These are phyloP conservation scores for Anser brachyrhynchus DNA, from an alignment of 2,113 vertebrate species.

Conservation along the genomic window DNA sequence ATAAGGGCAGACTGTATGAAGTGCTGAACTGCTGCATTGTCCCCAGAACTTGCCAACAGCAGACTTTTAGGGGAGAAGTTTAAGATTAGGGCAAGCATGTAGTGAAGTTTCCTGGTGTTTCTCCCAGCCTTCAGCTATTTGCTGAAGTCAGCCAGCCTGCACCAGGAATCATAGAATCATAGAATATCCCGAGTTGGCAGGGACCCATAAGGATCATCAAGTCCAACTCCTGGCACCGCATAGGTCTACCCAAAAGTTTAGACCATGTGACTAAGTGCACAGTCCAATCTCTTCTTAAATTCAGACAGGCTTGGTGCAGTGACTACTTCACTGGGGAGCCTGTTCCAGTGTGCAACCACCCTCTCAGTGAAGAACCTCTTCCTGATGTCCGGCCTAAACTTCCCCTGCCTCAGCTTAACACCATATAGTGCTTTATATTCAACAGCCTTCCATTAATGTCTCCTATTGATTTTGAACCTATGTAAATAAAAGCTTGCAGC, in stretches of 20 bases:
- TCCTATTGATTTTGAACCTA: not conserved
- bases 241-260: too few relatives aligned
- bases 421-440: not conserved
- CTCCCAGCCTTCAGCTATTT: not conserved
- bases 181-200: too few relatives aligned
- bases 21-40: not conserved
- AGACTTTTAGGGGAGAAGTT: not conserved
- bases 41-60: not conserved
- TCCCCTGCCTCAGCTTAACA: too few relatives aligned
- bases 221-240: too few relatives aligned
- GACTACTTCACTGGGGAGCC: too few relatives aligned
- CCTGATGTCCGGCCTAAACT: too few relatives aligned
- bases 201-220: too few relatives aligned
- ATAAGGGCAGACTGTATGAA: not conserved
- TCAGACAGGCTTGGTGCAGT: too few relatives aligned
- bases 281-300: too few relatives aligned
- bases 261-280: too few relatives aligned
- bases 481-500: not conserved
- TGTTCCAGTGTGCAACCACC: too few relatives aligned
- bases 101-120: not conserved
- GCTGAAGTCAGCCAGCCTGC: not conserved
- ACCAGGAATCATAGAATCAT: not conserved
- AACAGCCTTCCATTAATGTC: not conserved
- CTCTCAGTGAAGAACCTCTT: too few relatives aligned
- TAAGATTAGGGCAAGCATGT: not conserved